Conservation (phyloP, 1,140 invertebrate genomes). For the Aphelinus certus region DNA sequence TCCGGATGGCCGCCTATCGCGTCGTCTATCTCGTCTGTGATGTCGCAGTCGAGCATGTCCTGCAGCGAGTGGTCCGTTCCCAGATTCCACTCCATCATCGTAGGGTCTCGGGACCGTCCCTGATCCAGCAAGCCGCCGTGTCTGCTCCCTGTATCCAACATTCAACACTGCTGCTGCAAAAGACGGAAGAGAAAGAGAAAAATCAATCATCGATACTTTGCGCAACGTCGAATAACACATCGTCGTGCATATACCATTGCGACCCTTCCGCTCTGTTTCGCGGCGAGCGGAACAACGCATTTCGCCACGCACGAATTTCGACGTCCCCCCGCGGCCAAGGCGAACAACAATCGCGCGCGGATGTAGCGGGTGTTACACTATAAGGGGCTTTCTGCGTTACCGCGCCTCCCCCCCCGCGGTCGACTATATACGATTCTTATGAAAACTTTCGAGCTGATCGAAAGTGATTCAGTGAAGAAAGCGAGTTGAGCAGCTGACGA, state of each 20-base stretch:
- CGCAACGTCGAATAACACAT: not conserved
- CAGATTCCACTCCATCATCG: slow-evolving; percentile 68
- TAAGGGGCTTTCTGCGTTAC: too few species aligned
- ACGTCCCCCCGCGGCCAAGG: too few species aligned
- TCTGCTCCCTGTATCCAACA: slow-evolving; percentile 65
- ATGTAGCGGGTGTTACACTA: too few species aligned
- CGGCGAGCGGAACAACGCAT: too few species aligned
- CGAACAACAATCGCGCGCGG: too few species aligned
- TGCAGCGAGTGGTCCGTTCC: slow-evolving; percentile 73
- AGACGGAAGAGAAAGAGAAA: not conserved
- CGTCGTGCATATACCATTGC: too few species aligned
- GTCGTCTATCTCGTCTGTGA: slow-evolving; percentile 82
- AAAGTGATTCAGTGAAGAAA: not conserved
- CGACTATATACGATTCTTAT: too few species aligned
- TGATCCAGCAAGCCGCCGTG: slow-evolving; percentile 62
- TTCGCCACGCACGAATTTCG: too few species aligned
- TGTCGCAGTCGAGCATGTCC: slow-evolving; percentile 83
- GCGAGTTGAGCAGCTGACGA: not conserved
- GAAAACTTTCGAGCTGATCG: not conserved
- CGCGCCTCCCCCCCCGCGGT: too few species aligned
- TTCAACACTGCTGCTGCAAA: slow-evolving; percentile 59
- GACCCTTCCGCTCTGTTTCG: too few species aligned
- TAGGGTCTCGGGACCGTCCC: slow-evolving; percentile 61
- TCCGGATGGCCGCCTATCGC: slow-evolving; percentile 72
- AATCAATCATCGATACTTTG: too few species aligned